A percentile compares a stretch with the other conserved stretches of the same genome.
phyloP scores from a whole-genome alignment of 1,140 invertebrate species.

The Calephelis virginiensis region DNA sequence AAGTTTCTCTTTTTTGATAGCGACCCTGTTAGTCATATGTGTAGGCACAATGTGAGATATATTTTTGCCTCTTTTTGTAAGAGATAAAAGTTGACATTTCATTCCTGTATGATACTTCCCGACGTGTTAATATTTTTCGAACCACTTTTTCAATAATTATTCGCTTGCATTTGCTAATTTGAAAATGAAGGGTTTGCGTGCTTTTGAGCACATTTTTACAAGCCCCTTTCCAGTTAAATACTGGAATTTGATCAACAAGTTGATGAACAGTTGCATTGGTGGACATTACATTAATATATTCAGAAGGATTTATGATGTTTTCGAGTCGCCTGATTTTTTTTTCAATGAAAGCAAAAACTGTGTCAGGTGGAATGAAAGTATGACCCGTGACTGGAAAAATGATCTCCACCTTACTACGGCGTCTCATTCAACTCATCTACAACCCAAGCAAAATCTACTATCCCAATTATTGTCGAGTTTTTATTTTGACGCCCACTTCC shows the following conservation, averaged over 20 bases:
- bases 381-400: conserved; percentile 12
- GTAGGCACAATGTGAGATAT: not conserved
- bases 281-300: conserved; percentile 9
- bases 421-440: conserved; percentile 5
- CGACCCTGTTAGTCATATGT: not conserved
- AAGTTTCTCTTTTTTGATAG: conserved; percentile 6
- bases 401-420: conserved; percentile 3
- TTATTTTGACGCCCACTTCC: conserved; percentile 9
- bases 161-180: conserved; percentile 16
- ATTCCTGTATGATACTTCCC: conserved; percentile 7
- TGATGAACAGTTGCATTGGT: conserved; percentile 6
- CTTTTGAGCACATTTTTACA: conserved; percentile 12
- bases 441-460: too few relatives aligned
- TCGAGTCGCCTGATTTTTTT: conserved; percentile 8
- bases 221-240: conserved; percentile 16
- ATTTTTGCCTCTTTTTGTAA: conserved; percentile 4
- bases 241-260: conserved; percentile 13
- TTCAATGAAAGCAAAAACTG: conserved; percentile 10
- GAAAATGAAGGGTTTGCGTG: conserved; percentile 5
- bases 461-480: conserved; percentile 15
- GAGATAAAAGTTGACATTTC: conserved; percentile 9
- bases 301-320: conserved; percentile 4
- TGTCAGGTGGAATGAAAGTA: conserved; percentile 11
- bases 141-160: conserved; percentile 8
- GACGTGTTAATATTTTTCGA: conserved; percentile 7